Evolutionary conservation across 2,113 vertebrate species (phyloP).

Genomic region (Hemiscyllium ocellatum): DNA sequence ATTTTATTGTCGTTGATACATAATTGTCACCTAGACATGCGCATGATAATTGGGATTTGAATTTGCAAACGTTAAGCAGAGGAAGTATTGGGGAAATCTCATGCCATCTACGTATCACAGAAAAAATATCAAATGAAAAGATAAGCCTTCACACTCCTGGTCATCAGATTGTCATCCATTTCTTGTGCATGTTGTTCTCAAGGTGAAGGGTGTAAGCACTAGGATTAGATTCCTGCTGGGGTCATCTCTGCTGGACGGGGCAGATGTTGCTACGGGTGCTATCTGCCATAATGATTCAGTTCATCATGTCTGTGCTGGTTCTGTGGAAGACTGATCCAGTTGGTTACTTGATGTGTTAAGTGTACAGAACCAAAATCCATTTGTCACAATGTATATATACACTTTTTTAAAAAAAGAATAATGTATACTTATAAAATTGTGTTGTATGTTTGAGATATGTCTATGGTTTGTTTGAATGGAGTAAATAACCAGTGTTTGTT

Average conservation of each 20-base stretch:
- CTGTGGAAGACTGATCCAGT: not conserved
- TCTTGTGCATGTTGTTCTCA: not conserved
- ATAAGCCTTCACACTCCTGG: not conserved
- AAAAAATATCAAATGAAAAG: not conserved
- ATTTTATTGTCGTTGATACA: not conserved
- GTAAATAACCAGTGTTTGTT: too few species aligned
- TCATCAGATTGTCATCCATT: not conserved
- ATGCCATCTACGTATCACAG: not conserved
- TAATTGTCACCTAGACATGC: not conserved
- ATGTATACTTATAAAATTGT: too few species aligned
- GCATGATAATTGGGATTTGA: not conserved
- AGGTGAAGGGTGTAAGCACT: not conserved
- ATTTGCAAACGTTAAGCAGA: not conserved
- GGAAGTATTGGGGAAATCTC: not conserved
- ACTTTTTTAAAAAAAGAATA: too few species aligned
- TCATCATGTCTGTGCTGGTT: not conserved
- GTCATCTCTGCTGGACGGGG: not conserved
- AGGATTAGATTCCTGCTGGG: not conserved
- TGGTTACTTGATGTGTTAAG: too few species aligned
- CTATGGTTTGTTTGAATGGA: too few species aligned
- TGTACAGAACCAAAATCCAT: too few species aligned
- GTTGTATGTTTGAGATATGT: too few species aligned
- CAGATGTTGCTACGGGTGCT: not conserved
- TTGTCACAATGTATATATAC: too few species aligned
- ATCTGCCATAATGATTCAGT: not conserved